phyloP scores from a whole-genome alignment of 2,797 vertebrate genomes.

The Kryptopterus vitreolus region DNA sequence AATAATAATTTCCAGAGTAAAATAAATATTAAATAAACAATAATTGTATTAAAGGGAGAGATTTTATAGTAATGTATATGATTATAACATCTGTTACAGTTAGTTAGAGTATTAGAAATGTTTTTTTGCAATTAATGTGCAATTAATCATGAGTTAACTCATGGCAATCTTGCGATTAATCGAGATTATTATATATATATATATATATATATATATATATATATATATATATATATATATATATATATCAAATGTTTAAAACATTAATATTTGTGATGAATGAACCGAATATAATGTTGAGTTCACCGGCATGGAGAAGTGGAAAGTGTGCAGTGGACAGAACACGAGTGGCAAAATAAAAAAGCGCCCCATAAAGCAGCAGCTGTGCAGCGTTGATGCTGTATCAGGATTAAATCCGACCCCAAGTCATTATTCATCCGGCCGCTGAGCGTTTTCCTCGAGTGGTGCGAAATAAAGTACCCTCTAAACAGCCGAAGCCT shows the following conservation, averaged over 20 bases:
- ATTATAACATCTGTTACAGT: too few species aligned
- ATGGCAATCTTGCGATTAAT: too few species aligned
- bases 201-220: too few species aligned
- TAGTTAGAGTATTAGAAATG: too few species aligned
- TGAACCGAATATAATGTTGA: background rate
- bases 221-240: too few species aligned
- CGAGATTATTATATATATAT: too few species aligned
- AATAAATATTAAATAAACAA: too few species aligned
- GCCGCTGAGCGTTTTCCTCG: background rate
- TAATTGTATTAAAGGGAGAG: too few species aligned
- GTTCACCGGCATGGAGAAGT: background rate
- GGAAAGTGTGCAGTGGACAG: slow-evolving; percentile 3
- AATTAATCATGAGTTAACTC: too few species aligned
- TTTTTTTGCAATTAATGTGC: too few species aligned
- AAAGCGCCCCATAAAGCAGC: slow-evolving; percentile 13
- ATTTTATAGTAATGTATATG: too few species aligned
- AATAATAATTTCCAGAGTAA: too few species aligned
- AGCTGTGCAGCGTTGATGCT: slow-evolving; percentile 5
- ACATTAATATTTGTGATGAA: background rate
- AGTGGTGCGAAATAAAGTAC: background rate
- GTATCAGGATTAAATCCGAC: slow-evolving; percentile 12
- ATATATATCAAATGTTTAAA: background rate
- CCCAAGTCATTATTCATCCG: background rate
- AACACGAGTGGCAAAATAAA: background rate
- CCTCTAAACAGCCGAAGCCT: background rate